phyloP scores from a whole-genome alignment of 2,888 invertebrate genomes.

The Aradus depressus region DNA sequence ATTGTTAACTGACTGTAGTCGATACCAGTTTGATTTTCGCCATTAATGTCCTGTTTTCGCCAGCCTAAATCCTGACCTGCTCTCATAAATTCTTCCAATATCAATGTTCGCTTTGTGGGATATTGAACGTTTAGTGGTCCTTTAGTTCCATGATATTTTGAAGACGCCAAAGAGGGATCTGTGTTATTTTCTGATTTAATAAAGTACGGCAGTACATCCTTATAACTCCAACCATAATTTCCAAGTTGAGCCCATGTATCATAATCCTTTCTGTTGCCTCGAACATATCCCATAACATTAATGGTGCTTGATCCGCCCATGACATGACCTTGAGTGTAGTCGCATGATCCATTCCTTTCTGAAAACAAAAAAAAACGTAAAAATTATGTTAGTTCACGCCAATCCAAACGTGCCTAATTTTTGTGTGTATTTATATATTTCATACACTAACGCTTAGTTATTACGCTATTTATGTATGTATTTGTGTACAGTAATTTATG shows the following conservation, averaged over 20 bases:
- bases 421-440: no score
- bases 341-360: slow-evolving; percentile 9
- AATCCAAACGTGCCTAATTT: no score
- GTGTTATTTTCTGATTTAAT: slow-evolving; percentile 16
- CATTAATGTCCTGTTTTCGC: slow-evolving; percentile 16
- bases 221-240: slow-evolving; percentile 59
- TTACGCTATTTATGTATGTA: no score
- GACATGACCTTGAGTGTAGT: slow-evolving; percentile 50
- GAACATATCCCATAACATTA: slow-evolving; percentile 66
- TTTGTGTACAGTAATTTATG: no score
- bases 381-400: no score
- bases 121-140: slow-evolving; percentile 11
- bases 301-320: slow-evolving; percentile 68
- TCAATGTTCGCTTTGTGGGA: slow-evolving; percentile 30
- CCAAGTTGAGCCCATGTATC: slow-evolving; percentile 62
- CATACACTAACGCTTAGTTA: no score
- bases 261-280: slow-evolving; percentile 58
- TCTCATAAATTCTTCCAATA: slow-evolving; percentile 41
- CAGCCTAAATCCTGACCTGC: slow-evolving; percentile 19
- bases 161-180: neutral
- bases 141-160: slow-evolving; percentile 5
- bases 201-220: slow-evolving; percentile 36
- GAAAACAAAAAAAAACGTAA: no score
- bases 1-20: slow-evolving; percentile 9
- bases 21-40: slow-evolving; percentile 16